Evolutionary conservation across 1,140 invertebrate genomes (phyloP).

Genomic region (Arctopsyche grandis): DNA sequence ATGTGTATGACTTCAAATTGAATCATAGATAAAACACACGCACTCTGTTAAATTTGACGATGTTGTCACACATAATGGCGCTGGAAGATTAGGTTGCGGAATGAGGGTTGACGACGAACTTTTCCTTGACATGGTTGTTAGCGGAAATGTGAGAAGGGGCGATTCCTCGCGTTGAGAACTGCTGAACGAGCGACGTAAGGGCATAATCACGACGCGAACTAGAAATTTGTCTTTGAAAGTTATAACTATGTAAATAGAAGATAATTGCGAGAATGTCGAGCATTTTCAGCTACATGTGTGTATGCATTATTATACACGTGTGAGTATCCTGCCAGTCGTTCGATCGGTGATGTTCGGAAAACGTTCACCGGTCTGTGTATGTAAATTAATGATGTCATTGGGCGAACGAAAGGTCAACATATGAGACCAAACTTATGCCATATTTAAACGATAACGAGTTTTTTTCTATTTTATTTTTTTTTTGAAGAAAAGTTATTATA

Average conservation of each 20-base stretch:
- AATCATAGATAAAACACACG: too few species aligned
- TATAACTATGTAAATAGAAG: slow-evolving; percentile 21
- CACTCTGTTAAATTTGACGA: too few species aligned
- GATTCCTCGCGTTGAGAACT: background rate
- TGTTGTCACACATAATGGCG: background rate
- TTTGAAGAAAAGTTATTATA: too few species aligned
- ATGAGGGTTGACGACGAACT: background rate
- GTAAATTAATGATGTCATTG: slow-evolving; percentile 15
- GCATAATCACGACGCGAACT: slow-evolving; percentile 7
- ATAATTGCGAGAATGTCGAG: slow-evolving; percentile 12
- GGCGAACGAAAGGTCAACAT: slow-evolving; percentile 5
- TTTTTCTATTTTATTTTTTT: too few species aligned
- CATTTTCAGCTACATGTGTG: background rate
- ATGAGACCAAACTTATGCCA: background rate
- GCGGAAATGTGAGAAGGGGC: background rate
- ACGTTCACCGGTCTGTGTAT: background rate
- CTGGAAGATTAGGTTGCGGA: too few species aligned
- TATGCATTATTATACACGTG: too few species aligned
- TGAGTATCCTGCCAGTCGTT: too few species aligned
- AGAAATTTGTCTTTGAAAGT: slow-evolving; percentile 31
- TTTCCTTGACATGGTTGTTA: slow-evolving; percentile 7
- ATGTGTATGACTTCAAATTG: too few species aligned
- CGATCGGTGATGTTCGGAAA: background rate
- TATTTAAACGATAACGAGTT: slow-evolving; percentile 21
- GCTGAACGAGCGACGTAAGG: slow-evolving; percentile 1